Evolutionary conservation across 1,140 invertebrate genomes (phyloP).

Genomic region (Brachionus asplanchnoidis): DNA sequence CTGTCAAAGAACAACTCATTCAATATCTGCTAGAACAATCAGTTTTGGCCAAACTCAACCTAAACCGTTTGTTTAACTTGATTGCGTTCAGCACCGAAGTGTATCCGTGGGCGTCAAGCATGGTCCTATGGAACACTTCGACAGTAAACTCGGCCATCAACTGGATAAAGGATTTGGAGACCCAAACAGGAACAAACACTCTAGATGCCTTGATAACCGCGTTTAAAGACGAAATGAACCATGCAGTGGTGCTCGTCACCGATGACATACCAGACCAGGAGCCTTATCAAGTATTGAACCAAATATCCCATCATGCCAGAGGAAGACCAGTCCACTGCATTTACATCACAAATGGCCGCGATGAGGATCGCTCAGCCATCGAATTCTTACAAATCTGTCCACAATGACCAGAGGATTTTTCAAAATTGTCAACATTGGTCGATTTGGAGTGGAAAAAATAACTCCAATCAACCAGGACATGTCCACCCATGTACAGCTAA

Average conservation of each 20-base stretch:
- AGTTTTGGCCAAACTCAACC: constrained; percentile 42
- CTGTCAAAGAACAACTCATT: constrained; percentile 54
- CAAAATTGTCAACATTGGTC: constrained; percentile 50
- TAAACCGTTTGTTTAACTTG: constrained; percentile 51
- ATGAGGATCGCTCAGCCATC: constrained; percentile 48
- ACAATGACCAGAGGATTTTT: constrained; percentile 55
- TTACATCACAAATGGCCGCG: constrained; percentile 46
- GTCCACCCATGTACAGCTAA: constrained; percentile 47
- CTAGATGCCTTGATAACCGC: constrained; percentile 53
- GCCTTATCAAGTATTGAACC: constrained; percentile 52
- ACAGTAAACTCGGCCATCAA: constrained; percentile 52
- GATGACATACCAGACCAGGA: constrained; percentile 56
- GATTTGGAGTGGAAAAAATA: constrained; percentile 52
- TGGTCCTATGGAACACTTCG: constrained; percentile 54
- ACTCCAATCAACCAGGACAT: constrained; percentile 51
- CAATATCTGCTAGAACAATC: constrained; percentile 51
- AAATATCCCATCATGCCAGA: constrained; percentile 45
- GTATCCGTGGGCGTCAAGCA: constrained; percentile 55
- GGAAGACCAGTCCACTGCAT: constrained; percentile 53
- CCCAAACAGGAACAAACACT: constrained; percentile 56
- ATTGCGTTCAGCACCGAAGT: constrained; percentile 56
- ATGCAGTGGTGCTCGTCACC: constrained; percentile 55
- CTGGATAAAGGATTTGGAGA: constrained; percentile 52
- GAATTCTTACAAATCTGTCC: constrained; percentile 55
- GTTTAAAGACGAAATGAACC: constrained; percentile 49